These are phyloP conservation scores for Mus spicilegus DNA, from an alignment of 2,113 vertebrate genomes.

Conservation along the genomic window DNA sequence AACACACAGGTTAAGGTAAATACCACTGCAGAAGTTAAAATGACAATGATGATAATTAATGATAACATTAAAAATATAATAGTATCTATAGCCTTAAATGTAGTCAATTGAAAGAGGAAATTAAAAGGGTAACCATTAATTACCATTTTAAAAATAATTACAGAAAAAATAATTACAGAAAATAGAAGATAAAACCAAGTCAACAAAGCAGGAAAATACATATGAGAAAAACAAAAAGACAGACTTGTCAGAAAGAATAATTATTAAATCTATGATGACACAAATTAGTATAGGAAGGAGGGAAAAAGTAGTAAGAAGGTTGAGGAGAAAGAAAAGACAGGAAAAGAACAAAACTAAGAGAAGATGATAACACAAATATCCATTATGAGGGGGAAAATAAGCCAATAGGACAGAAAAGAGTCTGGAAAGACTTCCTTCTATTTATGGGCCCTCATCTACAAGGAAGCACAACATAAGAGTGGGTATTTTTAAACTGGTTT, in stretches of 20 bases:
- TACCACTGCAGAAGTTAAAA: background rate
- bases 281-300: background rate
- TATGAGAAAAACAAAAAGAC: background rate
- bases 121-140: background rate
- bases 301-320: background rate
- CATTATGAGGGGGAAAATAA: background rate
- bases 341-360: background rate
- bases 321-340: background rate
- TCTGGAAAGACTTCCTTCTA: background rate
- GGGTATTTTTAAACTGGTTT: background rate
- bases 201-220: background rate
- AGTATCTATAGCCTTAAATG: background rate
- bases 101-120: background rate
- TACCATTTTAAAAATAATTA: background rate
- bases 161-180: conserved; percentile 16
- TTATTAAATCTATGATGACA: background rate
- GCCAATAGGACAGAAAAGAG: background rate
- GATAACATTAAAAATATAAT: background rate
- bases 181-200: background rate
- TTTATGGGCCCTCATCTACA: background rate
- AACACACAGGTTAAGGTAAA: background rate
- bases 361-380: background rate
- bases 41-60: background rate
- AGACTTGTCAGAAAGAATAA: background rate
- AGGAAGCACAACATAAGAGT: background rate